Evolutionary conservation across 92 coral and sea anemone species (phyloP), one percentile per base, ranked within the genome.

Genomic region (Phymanthus crucifer): DNA sequence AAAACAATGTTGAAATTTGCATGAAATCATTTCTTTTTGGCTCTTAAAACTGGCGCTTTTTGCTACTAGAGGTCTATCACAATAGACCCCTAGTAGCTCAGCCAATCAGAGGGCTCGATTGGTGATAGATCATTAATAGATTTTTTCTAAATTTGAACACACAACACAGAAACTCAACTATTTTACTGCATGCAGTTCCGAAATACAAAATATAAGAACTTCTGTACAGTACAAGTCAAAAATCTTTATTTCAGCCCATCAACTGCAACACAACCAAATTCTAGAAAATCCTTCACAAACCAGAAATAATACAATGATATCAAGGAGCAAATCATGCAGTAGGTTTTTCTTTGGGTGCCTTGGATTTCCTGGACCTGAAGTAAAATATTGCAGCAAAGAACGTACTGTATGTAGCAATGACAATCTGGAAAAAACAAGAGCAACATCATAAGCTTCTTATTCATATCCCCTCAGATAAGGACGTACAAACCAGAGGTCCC

Each of bases 351-450:
- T 61, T 58, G n/a, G 87, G 78, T 19, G 74, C 75, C 80, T 92
- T 92, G 78, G 90, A 66, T 47, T 90, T 87, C 67, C 83, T 89
- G 13, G 88, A 36, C 77, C 84, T 92, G 70, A 50, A 65, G 16
- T 76, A 50, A 7, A 81, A 43, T 38, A 75, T 67, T 33, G 71
- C 21, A 18, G 89, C 88, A 77, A 89, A 76, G 16, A 89, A 32
- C 13, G 80, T 66, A 31, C 97, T 93, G 80, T 86, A 92, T 40
- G 91, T 89, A 13, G 83, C 90, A 72, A 84, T 48, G 33, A 92
- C 97, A 76, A 89, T 79, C 97, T 92, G 87, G 52, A 52, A 32
- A 34, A 54, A 47, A 2, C 32, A 57, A 56, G 36, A 50, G 43
- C 18, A 70, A 64, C 1, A 16, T 24, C 18, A 24, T 2, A 5